Evolutionary conservation across 2,113 vertebrate genomes (phyloP).

Genomic region (Myrmophylax atrothorax): DNA sequence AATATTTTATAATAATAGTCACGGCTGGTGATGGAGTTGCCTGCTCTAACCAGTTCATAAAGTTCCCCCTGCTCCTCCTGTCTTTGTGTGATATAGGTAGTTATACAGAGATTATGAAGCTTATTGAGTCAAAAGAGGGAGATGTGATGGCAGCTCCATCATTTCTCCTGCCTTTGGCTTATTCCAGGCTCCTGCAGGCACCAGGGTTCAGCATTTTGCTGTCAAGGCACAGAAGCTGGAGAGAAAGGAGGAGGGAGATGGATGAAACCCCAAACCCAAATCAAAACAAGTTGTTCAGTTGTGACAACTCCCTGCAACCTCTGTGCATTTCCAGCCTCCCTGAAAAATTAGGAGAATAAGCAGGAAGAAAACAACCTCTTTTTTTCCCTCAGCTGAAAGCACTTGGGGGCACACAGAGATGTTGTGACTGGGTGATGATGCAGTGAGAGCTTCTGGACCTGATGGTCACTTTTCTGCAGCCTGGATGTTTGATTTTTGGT

Average conservation of each 20-base stretch:
- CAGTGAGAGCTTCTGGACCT: neutral
- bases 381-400: neutral
- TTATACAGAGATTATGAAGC: conserved; percentile 1
- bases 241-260: neutral
- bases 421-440: fast-evolving
- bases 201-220: neutral
- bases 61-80: conserved; percentile 32
- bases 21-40: conserved; percentile 33
- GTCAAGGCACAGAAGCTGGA: neutral
- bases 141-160: neutral
- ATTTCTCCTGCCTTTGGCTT: neutral
- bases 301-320: neutral
- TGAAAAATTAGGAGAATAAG: neutral
- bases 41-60: conserved; percentile 38
- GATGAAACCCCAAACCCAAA: neutral
- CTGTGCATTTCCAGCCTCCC: neutral
- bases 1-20: conserved; percentile 62
- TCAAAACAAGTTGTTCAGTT: neutral
- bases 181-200: neutral
- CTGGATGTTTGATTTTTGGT: neutral
- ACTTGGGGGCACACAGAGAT: neutral
- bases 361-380: fast-evolving
- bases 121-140: conserved; percentile 7
- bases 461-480: neutral
- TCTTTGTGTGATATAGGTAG: neutral